These are phyloP conservation scores for Ypsolopha sequella DNA, from an alignment of 2,888 invertebrate species.

Conservation along the genomic window DNA sequence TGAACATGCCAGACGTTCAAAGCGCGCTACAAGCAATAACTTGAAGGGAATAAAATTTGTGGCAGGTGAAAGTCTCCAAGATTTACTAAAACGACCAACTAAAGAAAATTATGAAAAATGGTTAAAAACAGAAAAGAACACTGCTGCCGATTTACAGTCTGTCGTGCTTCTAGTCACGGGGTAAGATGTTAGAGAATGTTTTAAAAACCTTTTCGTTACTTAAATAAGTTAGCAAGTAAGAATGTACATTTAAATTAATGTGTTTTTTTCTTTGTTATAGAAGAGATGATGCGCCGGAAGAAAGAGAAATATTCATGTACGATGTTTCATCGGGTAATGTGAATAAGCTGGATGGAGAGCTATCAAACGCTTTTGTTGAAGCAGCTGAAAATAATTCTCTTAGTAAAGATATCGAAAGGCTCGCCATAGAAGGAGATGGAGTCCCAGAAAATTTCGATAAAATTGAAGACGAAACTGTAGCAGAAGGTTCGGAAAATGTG, in stretches of 20 bases:
- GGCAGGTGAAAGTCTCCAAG: constrained; percentile 81
- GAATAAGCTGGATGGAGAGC: constrained; percentile 83
- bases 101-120: constrained; percentile 84
- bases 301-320: constrained; percentile 90
- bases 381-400: constrained; percentile 88
- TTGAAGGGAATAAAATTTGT: constrained; percentile 80
- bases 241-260: background rate
- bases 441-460: constrained; percentile 49
- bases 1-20: constrained; percentile 53
- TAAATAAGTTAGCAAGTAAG: background rate
- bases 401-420: constrained; percentile 73
- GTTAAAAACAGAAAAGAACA: constrained; percentile 82
- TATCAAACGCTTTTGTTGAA: constrained; percentile 87
- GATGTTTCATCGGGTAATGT: constrained; percentile 81
- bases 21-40: constrained; percentile 66
- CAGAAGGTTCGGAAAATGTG: constrained; percentile 62
- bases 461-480: constrained; percentile 29
- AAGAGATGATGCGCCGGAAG: constrained; percentile 52
- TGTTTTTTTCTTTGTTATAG: constrained; percentile 32
- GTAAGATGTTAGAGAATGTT: constrained; percentile 59
- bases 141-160: constrained; percentile 81
- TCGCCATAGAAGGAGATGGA: constrained; percentile 66
- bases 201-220: background rate
- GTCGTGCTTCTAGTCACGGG: constrained; percentile 85
- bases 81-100: constrained; percentile 80